Percentiles rank a stretch among this genome's conserved stretches.
Evolutionary conservation across 64 coral and sea anemone genomes (phyloP).

Genomic region (Platygyra sinensis): DNA sequence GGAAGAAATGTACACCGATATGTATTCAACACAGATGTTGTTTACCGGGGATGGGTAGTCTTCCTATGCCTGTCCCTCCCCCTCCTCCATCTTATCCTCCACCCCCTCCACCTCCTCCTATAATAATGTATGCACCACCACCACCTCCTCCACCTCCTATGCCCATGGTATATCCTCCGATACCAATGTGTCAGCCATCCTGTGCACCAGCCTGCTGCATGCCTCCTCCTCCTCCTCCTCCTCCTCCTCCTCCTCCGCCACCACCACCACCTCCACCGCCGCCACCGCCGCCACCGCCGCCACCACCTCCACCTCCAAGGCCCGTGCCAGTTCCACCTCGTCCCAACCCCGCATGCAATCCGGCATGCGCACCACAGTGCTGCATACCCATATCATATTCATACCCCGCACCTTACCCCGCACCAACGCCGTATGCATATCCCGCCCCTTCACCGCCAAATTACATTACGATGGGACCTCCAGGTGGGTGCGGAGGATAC

Average conservation of each 20-base stretch:
- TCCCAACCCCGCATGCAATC: slow-evolving; percentile 62
- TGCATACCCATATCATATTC: slow-evolving; percentile 60
- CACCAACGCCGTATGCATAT: slow-evolving; percentile 38
- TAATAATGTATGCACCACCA: slow-evolving; percentile 29
- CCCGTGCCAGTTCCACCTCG: slow-evolving; percentile 42
- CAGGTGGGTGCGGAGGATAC: background rate
- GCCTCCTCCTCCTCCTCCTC: background rate
- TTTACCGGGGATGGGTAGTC: slow-evolving; percentile 1
- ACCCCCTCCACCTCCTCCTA: slow-evolving; percentile 14
- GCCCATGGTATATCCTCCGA: slow-evolving; percentile 40
- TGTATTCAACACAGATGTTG: slow-evolving; percentile 89
- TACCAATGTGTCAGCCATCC: slow-evolving; percentile 60
- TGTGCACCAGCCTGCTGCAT: slow-evolving; percentile 80
- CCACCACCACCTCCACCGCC: slow-evolving; percentile 18
- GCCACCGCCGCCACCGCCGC: slow-evolving; percentile 7
- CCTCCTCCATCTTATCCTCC: slow-evolving; percentile 24
- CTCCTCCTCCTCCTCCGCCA: slow-evolving; percentile 19
- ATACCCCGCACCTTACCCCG: slow-evolving; percentile 46
- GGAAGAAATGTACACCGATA: slow-evolving; percentile 76
- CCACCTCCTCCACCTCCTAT: slow-evolving; percentile 40
- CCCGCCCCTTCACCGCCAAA: slow-evolving; percentile 15
- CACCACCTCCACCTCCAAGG: slow-evolving; percentile 35
- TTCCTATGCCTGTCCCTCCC: slow-evolving; percentile 50
- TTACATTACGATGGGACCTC: background rate
- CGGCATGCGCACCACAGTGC: slow-evolving; percentile 66